Base-by-base conservation (phyloP, 2,888 invertebrate genomes). In the Scaptodrosophila latifasciaeformis region DNA sequence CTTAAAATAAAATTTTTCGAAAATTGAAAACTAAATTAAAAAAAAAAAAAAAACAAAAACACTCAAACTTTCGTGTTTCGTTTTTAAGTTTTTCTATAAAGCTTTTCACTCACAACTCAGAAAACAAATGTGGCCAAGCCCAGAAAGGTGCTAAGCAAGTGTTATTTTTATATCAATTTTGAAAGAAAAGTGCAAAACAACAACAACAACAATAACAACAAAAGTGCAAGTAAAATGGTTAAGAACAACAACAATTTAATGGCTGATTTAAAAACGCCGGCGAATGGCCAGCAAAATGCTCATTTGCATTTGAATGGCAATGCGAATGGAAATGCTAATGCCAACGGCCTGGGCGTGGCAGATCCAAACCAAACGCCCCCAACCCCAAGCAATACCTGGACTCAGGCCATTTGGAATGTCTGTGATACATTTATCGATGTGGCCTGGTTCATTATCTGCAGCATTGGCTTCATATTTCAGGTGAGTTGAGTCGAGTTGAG, bases 401-500 rank as follows among this genome's bases (percentile, higher is more conserved):
- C 52, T 0, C 34, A 75, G 19, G 29, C 30, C 9, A 46, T 74
- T 13, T 71, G 72, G 72, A 81, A 75, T 62, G 70, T 58, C 67
- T 77, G 81, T 75, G 78, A 84, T 49, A 71, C 82, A 9, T 66
- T 85, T 39, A 56, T 72, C 30, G 86, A 86, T 59, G 76, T 86
- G 13, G 50, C 70, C 12, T 74, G 80, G 75, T 86, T 86, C 59
- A 74, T 86, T 49, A 65, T 82, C 27, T 81, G 81, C 51, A 79
- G 85, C 48, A 76, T 86, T 56, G 86, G 85, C 58, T 86, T 78
- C 49, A 86, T 86, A 49, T 31, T 81, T n/a, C 76, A 82, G 81
- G 83, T 83, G 54, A 59, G 83, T 65, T 19, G 2, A 7, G 27
- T 44, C n/a, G 5, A 10, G 31, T 17, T 19, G n/a, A 27, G 24